Conservation (phyloP, 2,888 invertebrate species). For the Selenia dentaria region DNA sequence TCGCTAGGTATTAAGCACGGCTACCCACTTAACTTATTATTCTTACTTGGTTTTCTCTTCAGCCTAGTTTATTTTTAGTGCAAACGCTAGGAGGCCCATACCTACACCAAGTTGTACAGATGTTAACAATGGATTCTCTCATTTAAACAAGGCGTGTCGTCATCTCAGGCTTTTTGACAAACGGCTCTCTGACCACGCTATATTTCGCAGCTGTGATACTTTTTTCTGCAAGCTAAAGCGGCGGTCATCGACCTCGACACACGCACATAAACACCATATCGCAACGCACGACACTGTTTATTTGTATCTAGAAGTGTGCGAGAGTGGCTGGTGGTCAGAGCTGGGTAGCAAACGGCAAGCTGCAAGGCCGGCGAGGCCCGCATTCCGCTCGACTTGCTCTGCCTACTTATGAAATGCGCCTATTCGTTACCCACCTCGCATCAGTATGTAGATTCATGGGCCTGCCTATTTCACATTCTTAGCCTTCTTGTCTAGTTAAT, state of each 20-base stretch:
- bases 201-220: slow-evolving; percentile 25
- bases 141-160: slow-evolving; percentile 6
- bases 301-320: slow-evolving; percentile 62
- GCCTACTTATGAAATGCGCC: slow-evolving; percentile 72
- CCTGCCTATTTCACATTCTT: slow-evolving; percentile 27
- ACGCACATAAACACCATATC: slow-evolving; percentile 49
- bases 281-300: slow-evolving; percentile 51
- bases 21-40: no score
- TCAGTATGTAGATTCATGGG: slow-evolving; percentile 45
- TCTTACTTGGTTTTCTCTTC: no score
- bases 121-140: neutral
- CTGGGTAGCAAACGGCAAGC: slow-evolving; percentile 76
- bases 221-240: slow-evolving; percentile 38
- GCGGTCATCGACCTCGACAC: slow-evolving; percentile 52
- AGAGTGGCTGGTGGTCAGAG: slow-evolving; percentile 79
- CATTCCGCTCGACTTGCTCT: slow-evolving; percentile 72
- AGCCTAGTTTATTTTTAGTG: neutral
- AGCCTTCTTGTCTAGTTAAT: slow-evolving; percentile 26
- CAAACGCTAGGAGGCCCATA: neutral
- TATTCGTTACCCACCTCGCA: slow-evolving; percentile 62
- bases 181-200: slow-evolving; percentile 6
- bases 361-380: slow-evolving; percentile 75
- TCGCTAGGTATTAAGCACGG: no score
- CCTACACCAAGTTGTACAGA: slow-evolving; percentile 7
- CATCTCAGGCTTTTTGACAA: slow-evolving; percentile 14